Base-by-base conservation (phyloP, 2,888 invertebrate genomes). In the Pedicia rivosa region DNA sequence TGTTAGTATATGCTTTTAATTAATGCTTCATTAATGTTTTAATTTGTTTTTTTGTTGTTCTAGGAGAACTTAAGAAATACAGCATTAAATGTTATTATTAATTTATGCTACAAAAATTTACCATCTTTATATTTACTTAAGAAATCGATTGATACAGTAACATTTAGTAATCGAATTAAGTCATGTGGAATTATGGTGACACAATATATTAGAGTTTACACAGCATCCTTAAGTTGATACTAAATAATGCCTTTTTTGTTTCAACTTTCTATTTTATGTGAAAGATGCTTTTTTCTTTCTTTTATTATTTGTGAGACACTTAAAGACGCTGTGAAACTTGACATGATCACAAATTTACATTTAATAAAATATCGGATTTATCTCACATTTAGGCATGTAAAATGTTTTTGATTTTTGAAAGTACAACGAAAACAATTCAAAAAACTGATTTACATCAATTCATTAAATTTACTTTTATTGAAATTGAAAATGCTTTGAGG, bases 41-140 rank as follows among this genome's bases (percentile, higher is more conserved):
- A n/a, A n/a, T n/a, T n/a, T n/a, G n/a, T n/a, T n/a, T n/a, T n/a
- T n/a, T n/a, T n/a, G n/a, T n/a, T n/a, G n/a, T n/a, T n/a, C n/a
- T n/a, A 33, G 15, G 8, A 12, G 3, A 8, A 7, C 19, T 6
- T 41, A 24, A 29, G 31, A 27, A 20, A 27, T 9, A 12, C 25
- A 10, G 15, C 38, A 5, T 26, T 40, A 13, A 38, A 38, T 8
- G 20, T 37, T 13, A 25, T 42, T 6, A 36, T 42, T 26, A 42
- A 42, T 39, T 36, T 42, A 20, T 42, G 42, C 24, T 40, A 42
- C 32, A 42, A 42, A 37, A 42, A 42, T 35, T 24, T 42, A 13
- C 42, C 42, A 14, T 15, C 40, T 4, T 30, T 33, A 8, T 40
- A 40, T 24, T 13, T 39, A 20, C 15, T 42, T 5, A 16, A 31